Base-by-base conservation (phyloP, 2,797 vertebrate species). In the Cygnus olor region DNA sequence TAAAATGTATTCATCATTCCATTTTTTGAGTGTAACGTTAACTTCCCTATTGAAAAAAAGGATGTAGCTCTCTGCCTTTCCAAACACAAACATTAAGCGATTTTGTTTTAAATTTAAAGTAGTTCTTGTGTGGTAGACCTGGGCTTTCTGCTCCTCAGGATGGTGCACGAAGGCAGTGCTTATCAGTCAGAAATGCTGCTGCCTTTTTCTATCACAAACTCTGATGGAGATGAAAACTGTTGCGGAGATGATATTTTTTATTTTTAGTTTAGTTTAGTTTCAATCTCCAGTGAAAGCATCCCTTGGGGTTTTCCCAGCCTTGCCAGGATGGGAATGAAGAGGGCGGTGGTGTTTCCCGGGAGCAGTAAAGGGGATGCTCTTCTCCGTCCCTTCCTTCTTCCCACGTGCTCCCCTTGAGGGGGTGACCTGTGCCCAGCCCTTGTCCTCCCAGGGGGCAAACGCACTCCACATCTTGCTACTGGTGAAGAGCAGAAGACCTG, bases 41-140 rank as follows among this genome's bases (percentile, higher is more conserved):
- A 19, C 12, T 85, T 85, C 38, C 12, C 21, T 86, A 13, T 47
- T 86, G 42, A 88, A 94, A 94, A 85, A 14, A 85, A 90, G n/a
- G 63, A 36, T 72, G 44, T 69, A 73, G 22, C 18, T 34, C 25
- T 68, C 81, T 92, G n/a, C 15, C n/a, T 85, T 82, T 92, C 40
- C 56, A 27, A 78, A 81, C 27, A 58, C 30, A 85, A 49, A 44
- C 17, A 45, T 17, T 8, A 49, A 71, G 56, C 6, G 25, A 42
- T 78, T 95, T 81, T 44, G 38, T 22, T 72, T 90, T 34, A 71
- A 74, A 40, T 76, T 93, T 88, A 85, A 94, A 90, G 49, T 32
- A 70, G 36, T 79, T 70, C 88, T 95, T 81, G 1, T 66, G 11
- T 45, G 45, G 94, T 44, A 49, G 60, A 51, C 34, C 66, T 94